Percentiles rank a stretch among this genome's conserved stretches.
Conservation (phyloP, 2,888 invertebrate genomes). For the Sinopyrophorus schimmeli region DNA sequence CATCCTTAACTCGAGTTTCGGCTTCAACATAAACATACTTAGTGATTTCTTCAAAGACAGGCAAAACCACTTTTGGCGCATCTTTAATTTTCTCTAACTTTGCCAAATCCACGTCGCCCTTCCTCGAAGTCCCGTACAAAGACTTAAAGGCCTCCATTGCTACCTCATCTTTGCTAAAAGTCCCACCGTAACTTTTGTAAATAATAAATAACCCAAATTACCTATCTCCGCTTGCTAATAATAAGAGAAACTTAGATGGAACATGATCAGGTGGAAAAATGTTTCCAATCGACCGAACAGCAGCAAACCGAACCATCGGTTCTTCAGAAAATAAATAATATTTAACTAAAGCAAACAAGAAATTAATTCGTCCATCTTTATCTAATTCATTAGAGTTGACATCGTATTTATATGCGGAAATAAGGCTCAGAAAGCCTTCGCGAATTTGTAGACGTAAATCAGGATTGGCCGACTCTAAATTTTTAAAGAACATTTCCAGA, state of each 20-base stretch:
- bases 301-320: slow-evolving; percentile 78
- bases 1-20: slow-evolving; percentile 63
- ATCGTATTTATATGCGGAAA: slow-evolving; percentile 50
- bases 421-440: slow-evolving; percentile 50
- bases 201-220: slow-evolving; percentile 47
- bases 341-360: slow-evolving; percentile 64
- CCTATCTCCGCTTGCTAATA: slow-evolving; percentile 84
- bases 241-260: slow-evolving; percentile 78
- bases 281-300: slow-evolving; percentile 77
- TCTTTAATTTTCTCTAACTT: slow-evolving; percentile 36
- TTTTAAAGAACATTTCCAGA: slow-evolving; percentile 59
- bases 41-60: slow-evolving; percentile 74
- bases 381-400: slow-evolving; percentile 47
- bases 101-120: slow-evolving; percentile 57
- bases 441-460: slow-evolving; percentile 51
- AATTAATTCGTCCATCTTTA: slow-evolving; percentile 49
- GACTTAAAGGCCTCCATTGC: slow-evolving; percentile 73
- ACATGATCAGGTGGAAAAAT: slow-evolving; percentile 83
- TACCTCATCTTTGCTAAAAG: slow-evolving; percentile 73
- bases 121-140: slow-evolving; percentile 71
- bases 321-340: slow-evolving; percentile 77
- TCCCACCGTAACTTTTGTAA: background rate
- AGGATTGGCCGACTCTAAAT: slow-evolving; percentile 55
- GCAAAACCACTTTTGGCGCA: slow-evolving; percentile 59
- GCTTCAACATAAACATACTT: slow-evolving; percentile 71